Base-by-base conservation (phyloP, 2,888 invertebrate genomes). In the Amiota minor region DNA sequence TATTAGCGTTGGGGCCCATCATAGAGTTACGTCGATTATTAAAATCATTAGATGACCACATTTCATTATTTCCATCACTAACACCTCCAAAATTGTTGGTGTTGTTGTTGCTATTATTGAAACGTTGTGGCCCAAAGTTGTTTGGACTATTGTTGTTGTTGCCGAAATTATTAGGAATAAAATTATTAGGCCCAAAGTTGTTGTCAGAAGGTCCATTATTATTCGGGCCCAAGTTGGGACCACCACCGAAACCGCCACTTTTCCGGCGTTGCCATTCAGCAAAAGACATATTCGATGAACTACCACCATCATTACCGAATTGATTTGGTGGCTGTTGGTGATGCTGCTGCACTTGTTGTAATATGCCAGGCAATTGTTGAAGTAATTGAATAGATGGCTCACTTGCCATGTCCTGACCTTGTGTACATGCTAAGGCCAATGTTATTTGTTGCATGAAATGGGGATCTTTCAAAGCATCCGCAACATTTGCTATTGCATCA, bases 371-470 rank as follows among this genome's bases (percentile, higher is more conserved):
- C 72, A 77, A 72, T 49, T 74, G 73, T n/a, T 77, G 75, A 9
- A 79, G 74, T 68, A 75, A 74, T 14, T 75, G 77, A 47, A 76
- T 76, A 10, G 77, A 47, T 70, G 74, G 61, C 50, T 62, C 12
- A 3, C 72, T 70, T 61, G 75, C 23, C 70, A 72, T 46, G 67
- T 84, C 80, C 47, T 82, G 79, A 10, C 79, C 81, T 74, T 87
- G 86, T 2, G 81, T 88, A 61, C 86, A 81, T 16, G 88, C 87
- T 70, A 89, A 77, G 0, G 89, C 89, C 71, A 86, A 83, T 16
- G 86, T 83, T 47, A 89, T 78, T 67, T 83, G 82, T 70, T 86
- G 87, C 77, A 89, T 84, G n/a, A 89, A 87, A 49, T 85, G 82
- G 0, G 89, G 88, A 83, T 89, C 88, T 56, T 86, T 84, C 6